Base-by-base conservation (phyloP, 37 sponge, comb jelly and placozoan genomes). In the Beroe forskalii region DNA sequence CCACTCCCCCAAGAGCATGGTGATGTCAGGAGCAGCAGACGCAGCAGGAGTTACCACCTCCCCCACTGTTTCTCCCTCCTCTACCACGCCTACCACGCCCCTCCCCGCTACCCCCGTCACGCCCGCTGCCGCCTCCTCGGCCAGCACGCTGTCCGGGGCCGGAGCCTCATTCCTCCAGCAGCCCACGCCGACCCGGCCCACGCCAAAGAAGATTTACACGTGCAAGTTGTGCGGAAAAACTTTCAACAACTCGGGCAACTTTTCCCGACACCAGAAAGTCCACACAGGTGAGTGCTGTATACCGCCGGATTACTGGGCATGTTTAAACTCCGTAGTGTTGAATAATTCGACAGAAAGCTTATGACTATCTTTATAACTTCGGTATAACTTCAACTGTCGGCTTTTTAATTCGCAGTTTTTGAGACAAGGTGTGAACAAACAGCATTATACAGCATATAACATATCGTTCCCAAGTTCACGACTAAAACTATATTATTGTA, bases 181-280 rank as follows among this genome's bases (percentile, higher is more conserved):
- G 39, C 40, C 40, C 37, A 37, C 40, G 1, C 37, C 40, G 6
- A 72, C 40, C 14, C 37, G 75, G 38, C 75, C 75, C 40, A 72
- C 75, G 39, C 75, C 75, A 23, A 72, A 72, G 75, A 72, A 72
- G 75, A 72, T 72, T 30, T 72, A 72, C 75, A 72, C 75, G 31
- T 72, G 75, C 75, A 72, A 72, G 75, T 30, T 72, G 75, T 72
- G 75, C 40, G 75, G 75, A 3, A 72, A 72, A 32, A 72, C 75
- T 6, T 72, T 72, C 22, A 72, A 72, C 75, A 72, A 72, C 75
- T 72, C 75, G 4, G 75, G 75, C 6, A 72, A 72, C 40, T 72
- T 72, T 37, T 72, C 75, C 75, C 37, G 75, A 37, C 75, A 72
- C 30, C 75, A 72, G 75, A 72, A 72, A 72, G 75, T 72, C 14